A percentile compares a stretch with the other conserved stretches of the same genome.
Evolutionary conservation across 1,140 invertebrate species (phyloP).

Genomic region (Philotrypesis tridentata): DNA sequence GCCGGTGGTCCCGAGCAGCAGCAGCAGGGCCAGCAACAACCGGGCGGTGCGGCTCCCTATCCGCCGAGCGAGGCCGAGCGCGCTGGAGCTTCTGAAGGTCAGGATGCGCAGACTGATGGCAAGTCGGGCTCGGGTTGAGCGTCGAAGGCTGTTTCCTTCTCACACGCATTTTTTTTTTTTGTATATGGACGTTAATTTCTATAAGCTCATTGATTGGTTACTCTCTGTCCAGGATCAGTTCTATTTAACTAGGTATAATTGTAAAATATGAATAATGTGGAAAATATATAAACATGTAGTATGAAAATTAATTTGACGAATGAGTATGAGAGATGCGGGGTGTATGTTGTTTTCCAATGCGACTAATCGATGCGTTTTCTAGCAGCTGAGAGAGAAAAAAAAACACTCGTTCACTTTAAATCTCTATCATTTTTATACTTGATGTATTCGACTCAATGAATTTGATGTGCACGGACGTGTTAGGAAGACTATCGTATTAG

Average conservation of each 20-base stretch:
- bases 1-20: slow-evolving; percentile 57
- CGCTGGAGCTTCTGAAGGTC: slow-evolving; percentile 60
- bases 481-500: slow-evolving; percentile 21
- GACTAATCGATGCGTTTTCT: neutral
- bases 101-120: slow-evolving; percentile 63
- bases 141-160: neutral
- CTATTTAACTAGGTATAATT: slow-evolving; percentile 45
- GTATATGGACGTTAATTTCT: slow-evolving; percentile 23
- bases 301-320: neutral
- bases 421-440: slow-evolving; percentile 24
- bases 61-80: slow-evolving; percentile 65
- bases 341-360: neutral
- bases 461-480: slow-evolving; percentile 16
- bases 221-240: slow-evolving; percentile 9
- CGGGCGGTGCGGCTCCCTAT: slow-evolving; percentile 59
- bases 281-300: neutral
- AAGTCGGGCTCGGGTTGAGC: slow-evolving; percentile 64
- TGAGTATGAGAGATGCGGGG: neutral
- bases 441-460: slow-evolving; percentile 2
- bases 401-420: neutral
- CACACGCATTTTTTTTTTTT: slow-evolving; percentile 18
- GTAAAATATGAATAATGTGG: slow-evolving; percentile 35
- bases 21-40: slow-evolving; percentile 53
- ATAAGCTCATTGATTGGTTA: neutral
- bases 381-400: too few relatives aligned